Percentiles rank a stretch among this genome's conserved stretches.
Evolutionary conservation across 2,888 invertebrate species (phyloP).

Genomic region (Acleris laterana): DNA sequence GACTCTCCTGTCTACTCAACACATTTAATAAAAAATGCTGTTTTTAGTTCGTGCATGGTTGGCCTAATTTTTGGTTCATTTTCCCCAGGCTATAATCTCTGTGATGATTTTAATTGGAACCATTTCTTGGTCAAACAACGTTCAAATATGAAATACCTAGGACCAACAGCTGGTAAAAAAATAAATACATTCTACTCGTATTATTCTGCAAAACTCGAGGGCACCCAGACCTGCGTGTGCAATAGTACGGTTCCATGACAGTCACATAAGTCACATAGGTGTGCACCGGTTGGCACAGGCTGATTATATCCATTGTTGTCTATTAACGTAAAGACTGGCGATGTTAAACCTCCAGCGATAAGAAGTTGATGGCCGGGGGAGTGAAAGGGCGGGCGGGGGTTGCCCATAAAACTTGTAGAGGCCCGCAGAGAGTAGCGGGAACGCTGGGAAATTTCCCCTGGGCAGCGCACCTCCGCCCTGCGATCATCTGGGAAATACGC

Average conservation of each 20-base stretch:
- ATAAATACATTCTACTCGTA: no score
- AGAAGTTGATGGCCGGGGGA: slow-evolving; percentile 65
- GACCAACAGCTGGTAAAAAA: no score
- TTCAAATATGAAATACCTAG: no score
- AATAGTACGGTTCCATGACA: neutral
- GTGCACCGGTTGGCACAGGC: neutral
- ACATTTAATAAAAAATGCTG: no score
- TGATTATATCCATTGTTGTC: slow-evolving; percentile 35
- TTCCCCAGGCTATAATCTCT: no score
- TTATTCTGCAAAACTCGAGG: no score
- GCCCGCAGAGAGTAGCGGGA: slow-evolving; percentile 78
- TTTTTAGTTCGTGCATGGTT: no score
- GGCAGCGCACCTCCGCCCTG: slow-evolving; percentile 62
- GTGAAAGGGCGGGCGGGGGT: slow-evolving; percentile 50
- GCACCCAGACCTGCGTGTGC: no score
- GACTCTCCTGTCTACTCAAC: no score
- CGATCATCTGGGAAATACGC: slow-evolving; percentile 79
- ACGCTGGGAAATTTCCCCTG: slow-evolving; percentile 77
- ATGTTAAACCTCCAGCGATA: slow-evolving; percentile 68
- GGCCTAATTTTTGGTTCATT: no score
- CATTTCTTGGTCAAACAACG: no score
- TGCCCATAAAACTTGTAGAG: slow-evolving; percentile 84
- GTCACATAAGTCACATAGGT: neutral
- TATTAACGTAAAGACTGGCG: slow-evolving; percentile 45
- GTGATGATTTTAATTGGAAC: no score